Evolutionary conservation across 92 coral and sea anemone genomes (phyloP), one percentile per base, ranked within the genome.

Genomic region (Porites lobata): DNA sequence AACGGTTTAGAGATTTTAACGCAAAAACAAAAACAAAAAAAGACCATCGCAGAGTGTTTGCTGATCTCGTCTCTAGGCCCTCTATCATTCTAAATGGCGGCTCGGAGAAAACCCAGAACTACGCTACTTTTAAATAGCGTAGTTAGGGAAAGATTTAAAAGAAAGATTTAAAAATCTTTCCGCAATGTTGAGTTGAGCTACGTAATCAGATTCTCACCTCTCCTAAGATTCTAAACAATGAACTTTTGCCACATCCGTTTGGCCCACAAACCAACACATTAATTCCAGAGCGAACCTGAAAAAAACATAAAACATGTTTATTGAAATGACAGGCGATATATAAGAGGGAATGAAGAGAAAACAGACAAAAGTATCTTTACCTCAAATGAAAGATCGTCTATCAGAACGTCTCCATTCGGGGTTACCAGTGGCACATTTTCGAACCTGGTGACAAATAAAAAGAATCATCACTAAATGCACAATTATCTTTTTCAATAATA

Each of bases 251-350:
- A 65, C 99, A 97, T 24, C 99, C 99, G 80, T 97, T 97, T 15
- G 99, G 99, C 38, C 99, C 99, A 87, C 99, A 95, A 54, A 97
- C 98, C 26, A 97, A 91, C 65, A 98, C 99, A 86, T 98, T 98
- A 96, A 95, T 98, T 3, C 99, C 99, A 1, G 99, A 96, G 43
- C 93, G 92, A 59, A 98, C 99, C 99, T 98, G 70, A 29, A 58
- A n/a, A n/a, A 65, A 69, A 50, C 2, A 65, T 56, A 2, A 65
- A 64, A 29, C 22, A 78, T 2, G 20, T 7, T 1, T 56, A 56
- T 8, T 56, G 15, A 56, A 10, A 54, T 5, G 52, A 59, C 3
- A 4, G 1, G 22, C 14, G 50, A 19, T 11, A 77, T 11, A 38
- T 4, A 38, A 4, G 6, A 38, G 47, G 47, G 6, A 38, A 38